Evolutionary conservation across 2,888 invertebrate genomes (phyloP).

Genomic region (Pseudococcus jackbeardsleyi): DNA sequence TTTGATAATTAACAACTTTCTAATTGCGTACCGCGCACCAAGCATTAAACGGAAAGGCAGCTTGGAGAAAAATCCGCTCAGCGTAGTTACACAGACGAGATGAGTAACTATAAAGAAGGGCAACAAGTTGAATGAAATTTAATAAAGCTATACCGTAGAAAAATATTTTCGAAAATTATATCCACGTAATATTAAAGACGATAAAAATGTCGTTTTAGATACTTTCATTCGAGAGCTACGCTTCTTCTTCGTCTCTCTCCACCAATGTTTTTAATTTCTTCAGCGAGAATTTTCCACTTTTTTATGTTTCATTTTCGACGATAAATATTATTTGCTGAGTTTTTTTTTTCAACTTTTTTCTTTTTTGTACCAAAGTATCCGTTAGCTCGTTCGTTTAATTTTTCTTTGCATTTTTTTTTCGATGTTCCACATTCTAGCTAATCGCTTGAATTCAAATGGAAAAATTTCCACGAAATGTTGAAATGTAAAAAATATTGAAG

Average conservation of each 20-base stretch:
- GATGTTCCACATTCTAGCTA: no score
- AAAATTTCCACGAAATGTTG: no score
- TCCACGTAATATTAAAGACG: slow-evolving; percentile 19
- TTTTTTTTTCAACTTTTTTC: no score
- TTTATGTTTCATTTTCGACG: no score
- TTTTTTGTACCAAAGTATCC: no score
- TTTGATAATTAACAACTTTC: slow-evolving; percentile 24
- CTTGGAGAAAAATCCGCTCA: background rate
- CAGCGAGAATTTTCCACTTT: background rate
- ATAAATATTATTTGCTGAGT: no score
- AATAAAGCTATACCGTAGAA: slow-evolving; percentile 12
- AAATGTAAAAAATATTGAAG: no score
- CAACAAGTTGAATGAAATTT: slow-evolving; percentile 43
- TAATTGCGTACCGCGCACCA: no score
- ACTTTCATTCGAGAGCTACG: background rate
- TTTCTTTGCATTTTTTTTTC: no score
- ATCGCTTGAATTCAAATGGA: no score
- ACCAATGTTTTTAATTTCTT: background rate
- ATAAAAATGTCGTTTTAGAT: background rate
- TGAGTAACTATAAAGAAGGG: background rate
- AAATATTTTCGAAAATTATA: slow-evolving; percentile 30
- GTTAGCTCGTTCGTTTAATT: no score
- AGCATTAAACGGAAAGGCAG: background rate
- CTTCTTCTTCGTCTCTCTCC: background rate
- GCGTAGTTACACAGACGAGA: background rate